phyloP scores from a whole-genome alignment of 2,797 vertebrate genomes.

The Takifugu ocellatus region DNA sequence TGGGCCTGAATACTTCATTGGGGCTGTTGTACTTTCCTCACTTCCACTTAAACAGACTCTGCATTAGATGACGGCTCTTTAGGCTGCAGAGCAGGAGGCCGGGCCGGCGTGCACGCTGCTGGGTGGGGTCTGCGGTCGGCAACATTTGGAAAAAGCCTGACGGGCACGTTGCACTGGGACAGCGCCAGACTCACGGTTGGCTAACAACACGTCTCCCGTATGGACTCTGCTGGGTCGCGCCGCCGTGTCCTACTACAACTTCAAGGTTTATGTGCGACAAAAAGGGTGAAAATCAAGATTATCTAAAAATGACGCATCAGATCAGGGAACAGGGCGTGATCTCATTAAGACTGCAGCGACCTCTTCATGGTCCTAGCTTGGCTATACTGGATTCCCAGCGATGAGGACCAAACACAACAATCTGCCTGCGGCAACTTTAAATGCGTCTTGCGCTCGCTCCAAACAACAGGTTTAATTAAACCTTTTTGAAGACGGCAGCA shows the following conservation, averaged over 20 bases:
- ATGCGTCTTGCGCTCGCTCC: conserved; percentile 7
- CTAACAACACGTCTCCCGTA: conserved; percentile 31
- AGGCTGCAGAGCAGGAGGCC: conserved; percentile 46
- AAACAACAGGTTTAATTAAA: conserved; percentile 17
- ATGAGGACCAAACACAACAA: conserved; percentile 8
- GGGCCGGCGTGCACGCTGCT: conserved; percentile 49
- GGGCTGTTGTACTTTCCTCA: conserved; percentile 11
- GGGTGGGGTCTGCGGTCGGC: conserved; percentile 50
- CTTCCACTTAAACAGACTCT: conserved; percentile 17
- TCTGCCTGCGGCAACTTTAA: not conserved
- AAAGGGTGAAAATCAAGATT: too few species aligned
- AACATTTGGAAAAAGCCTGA: conserved; percentile 66
- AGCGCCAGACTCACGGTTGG: conserved; percentile 35
- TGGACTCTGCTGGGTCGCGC: conserved; percentile 47
- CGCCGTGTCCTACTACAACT: conserved; percentile 29
- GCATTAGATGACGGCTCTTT: conserved; percentile 50
- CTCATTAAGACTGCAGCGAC: conserved; percentile 7
- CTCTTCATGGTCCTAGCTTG: conserved; percentile 10
- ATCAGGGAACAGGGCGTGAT: too few species aligned
- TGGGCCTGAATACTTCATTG: conserved; percentile 13
- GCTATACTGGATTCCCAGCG: conserved; percentile 12
- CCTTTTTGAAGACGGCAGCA: not conserved
- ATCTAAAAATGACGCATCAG: too few species aligned
- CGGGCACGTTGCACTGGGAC: conserved; percentile 51
- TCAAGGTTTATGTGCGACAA: conserved; percentile 36